These are phyloP conservation scores for Stictocephala bisonia DNA, from an alignment of 2,888 invertebrate genomes.

Conservation along the genomic window DNA sequence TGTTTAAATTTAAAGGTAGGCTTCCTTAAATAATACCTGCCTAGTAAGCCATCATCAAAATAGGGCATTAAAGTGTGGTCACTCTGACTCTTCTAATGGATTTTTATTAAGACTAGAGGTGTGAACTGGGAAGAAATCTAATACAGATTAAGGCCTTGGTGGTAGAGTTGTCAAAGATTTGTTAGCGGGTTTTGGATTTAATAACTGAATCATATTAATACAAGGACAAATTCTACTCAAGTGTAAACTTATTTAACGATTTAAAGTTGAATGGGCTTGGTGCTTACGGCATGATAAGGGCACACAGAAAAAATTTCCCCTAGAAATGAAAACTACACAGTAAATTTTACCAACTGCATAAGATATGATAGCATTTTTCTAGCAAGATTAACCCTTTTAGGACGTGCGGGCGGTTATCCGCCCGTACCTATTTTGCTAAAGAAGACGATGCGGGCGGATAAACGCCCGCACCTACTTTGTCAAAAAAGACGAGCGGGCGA, in stretches of 20 bases:
- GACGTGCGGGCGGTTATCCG: too few species aligned
- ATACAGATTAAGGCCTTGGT: constrained; percentile 16
- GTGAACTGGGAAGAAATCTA: constrained; percentile 2
- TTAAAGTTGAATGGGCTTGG: constrained; percentile 28
- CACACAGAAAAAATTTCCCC: background rate
- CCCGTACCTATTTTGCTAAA: too few species aligned
- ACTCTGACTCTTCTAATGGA: constrained; percentile 7
- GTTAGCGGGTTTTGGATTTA: background rate
- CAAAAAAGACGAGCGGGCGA: too few species aligned
- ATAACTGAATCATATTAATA: constrained; percentile 2
- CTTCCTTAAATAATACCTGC: too few species aligned
- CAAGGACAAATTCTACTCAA: constrained; percentile 16
- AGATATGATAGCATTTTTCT: constrained; percentile 1
- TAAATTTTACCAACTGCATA: background rate
- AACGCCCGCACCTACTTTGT: too few species aligned
- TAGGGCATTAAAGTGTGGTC: constrained; percentile 6
- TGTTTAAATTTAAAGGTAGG: constrained; percentile 19
- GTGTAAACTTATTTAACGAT: constrained; percentile 10
- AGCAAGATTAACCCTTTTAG: too few species aligned
- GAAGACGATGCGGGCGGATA: too few species aligned
- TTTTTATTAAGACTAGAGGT: constrained; percentile 7
- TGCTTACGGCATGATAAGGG: constrained; percentile 2
- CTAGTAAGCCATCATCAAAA: constrained; percentile 9
- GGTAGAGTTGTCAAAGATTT: too few species aligned
- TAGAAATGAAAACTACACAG: background rate